These are phyloP conservation scores for Cheilosia variabilis DNA, from an alignment of 2,888 invertebrate genomes.

Conservation along the genomic window DNA sequence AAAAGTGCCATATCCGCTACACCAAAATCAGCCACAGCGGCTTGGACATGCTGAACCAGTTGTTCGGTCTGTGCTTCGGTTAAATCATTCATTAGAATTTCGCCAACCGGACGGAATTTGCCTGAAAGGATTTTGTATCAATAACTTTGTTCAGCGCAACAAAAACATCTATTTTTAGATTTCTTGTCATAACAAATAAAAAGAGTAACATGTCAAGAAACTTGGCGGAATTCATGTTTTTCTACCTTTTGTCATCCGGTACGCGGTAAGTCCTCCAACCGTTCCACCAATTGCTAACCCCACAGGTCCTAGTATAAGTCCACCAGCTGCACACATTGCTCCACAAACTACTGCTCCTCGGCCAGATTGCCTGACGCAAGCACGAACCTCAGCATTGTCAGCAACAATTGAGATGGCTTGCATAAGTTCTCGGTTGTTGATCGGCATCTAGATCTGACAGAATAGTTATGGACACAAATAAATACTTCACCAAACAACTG, in stretches of 20 bases:
- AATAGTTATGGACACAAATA: neutral
- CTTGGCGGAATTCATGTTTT: neutral
- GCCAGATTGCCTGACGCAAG: conserved; percentile 80
- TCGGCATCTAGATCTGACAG: conserved; percentile 78
- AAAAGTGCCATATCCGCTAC: conserved; percentile 80
- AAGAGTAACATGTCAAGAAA: conserved; percentile 32
- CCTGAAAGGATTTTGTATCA: conserved; percentile 76
- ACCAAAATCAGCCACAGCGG: conserved; percentile 80
- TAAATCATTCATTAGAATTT: conserved; percentile 82
- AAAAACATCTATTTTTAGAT: conserved; percentile 45
- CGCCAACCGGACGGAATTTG: conserved; percentile 81
- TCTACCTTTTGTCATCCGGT: conserved; percentile 80
- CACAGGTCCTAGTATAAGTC: conserved; percentile 81
- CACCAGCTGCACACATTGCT: conserved; percentile 81
- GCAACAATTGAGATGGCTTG: conserved; percentile 81
- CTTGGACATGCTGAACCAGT: conserved; percentile 79
- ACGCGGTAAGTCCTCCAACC: conserved; percentile 81
- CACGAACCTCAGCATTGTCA: conserved; percentile 81
- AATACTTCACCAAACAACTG: neutral
- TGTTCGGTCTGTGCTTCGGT: conserved; percentile 79
- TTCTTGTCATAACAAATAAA: conserved; percentile 13
- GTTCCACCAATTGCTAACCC: conserved; percentile 82
- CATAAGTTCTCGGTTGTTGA: conserved; percentile 81
- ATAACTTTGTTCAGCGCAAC: neutral
- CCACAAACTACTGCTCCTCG: conserved; percentile 82